Evolutionary conservation across 1,140 invertebrate species (phyloP), one percentile per base, ranked within the genome.

Genomic region (Megathymus violae): DNA sequence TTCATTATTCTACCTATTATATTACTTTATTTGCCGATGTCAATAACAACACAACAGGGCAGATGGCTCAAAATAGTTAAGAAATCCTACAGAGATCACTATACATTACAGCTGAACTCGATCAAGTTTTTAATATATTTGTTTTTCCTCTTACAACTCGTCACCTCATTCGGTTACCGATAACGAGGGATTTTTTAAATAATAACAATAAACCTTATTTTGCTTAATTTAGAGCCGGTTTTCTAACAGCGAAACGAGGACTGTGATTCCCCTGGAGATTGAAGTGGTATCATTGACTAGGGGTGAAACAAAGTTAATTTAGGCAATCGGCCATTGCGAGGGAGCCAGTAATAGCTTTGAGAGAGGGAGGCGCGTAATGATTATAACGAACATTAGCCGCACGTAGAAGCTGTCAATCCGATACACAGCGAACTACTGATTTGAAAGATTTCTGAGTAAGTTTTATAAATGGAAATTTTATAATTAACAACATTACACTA

Each of bases 231-330:
- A 50, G 46, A 16, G 46, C 34, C 10, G 25, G 16, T 10, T 50
- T 25, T 19, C 15, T 10, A 41, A 3, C 10, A 31, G 27, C 41
- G 11, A n/a, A 5, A 3, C 15, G n/a, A 14, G 17, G 4, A 3
- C 5, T 15, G 41, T 58, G 16, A 58, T 58, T 58, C 54, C 54
- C 54, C 22, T 46, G 54, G 54, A 58, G 54, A 58, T 58, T 46
- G 54, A 34, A 46, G 54, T 34, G 34, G 54, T 58, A 58, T 58
- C 54, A 58, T 58, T 58, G 54, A 41, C 41, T 44, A 58, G 15
- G 52, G 54, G 41, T 58, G 43, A 58, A 50, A 50, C 46, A 50
- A 58, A 58, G 54, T 56, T 56, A 56, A 56, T 56, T 56, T 56
- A 56, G 52, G 52, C 52, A 43, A 56, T 56, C 52, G 52, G 46